phyloP scores from a whole-genome alignment of 1,140 invertebrate species.

The Andricus grossulariae region DNA sequence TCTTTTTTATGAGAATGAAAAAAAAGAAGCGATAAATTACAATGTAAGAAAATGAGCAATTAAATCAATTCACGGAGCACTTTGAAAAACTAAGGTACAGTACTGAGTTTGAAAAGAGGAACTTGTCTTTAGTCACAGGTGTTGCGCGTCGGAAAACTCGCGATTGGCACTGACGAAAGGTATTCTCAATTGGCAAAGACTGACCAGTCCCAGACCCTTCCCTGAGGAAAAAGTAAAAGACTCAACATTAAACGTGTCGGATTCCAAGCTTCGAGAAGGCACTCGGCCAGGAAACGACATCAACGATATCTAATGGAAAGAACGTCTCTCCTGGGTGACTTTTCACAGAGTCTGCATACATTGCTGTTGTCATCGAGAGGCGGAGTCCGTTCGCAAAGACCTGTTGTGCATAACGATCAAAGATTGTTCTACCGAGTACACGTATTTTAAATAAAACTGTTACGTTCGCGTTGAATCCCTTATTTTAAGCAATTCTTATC shows the following conservation, averaged over 20 bases:
- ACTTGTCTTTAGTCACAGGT: not conserved
- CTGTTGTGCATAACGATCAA: constrained; percentile 57
- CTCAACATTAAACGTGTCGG: constrained; percentile 57
- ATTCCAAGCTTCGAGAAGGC: constrained; percentile 56
- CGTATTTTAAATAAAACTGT: constrained; percentile 23
- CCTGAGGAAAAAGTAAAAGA: constrained; percentile 52
- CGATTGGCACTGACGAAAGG: constrained; percentile 53
- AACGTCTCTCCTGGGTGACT: constrained; percentile 45
- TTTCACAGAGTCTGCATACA: constrained; percentile 46
- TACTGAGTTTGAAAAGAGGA: not conserved
- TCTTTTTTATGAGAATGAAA: too few relatives aligned
- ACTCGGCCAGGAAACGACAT: constrained; percentile 50
- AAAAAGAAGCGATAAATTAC: too few relatives aligned
- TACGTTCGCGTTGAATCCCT: constrained; percentile 17
- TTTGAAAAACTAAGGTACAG: too few relatives aligned
- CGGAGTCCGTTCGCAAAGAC: constrained; percentile 47
- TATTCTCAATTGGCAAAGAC: constrained; percentile 40
- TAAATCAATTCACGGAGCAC: too few relatives aligned
- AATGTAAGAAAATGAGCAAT: too few relatives aligned
- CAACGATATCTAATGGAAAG: constrained; percentile 55
- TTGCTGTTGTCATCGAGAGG: constrained; percentile 50
- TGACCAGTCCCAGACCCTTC: constrained; percentile 47
- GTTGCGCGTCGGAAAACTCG: constrained; percentile 53
- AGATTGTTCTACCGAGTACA: constrained; percentile 35
- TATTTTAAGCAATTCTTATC: not conserved